Evolutionary conservation across 2,113 vertebrate genomes (phyloP).

Genomic region (Riparia riparia): DNA sequence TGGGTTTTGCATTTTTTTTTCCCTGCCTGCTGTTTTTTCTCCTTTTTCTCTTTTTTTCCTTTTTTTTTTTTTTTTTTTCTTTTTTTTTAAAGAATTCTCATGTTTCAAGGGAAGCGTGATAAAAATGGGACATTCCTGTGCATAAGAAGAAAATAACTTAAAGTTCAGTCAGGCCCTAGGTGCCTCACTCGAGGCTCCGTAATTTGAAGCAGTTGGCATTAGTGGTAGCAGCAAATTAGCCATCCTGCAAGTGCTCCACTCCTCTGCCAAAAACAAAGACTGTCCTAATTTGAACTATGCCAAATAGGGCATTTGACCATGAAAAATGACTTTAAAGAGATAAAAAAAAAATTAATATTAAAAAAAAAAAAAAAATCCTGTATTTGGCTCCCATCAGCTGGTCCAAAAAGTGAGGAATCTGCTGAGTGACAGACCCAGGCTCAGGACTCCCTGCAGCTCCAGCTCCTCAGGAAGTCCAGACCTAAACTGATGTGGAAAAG

Average conservation of each 20-base stretch:
- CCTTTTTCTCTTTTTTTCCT: background rate
- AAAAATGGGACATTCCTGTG: background rate
- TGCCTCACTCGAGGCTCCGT: background rate
- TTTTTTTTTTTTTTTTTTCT: background rate
- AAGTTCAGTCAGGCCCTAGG: background rate
- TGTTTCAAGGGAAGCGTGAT: constrained; percentile 7
- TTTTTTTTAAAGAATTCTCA: background rate
- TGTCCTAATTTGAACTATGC: constrained; percentile 3
- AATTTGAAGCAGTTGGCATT: background rate
- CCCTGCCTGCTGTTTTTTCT: background rate
- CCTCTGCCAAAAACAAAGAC: background rate
- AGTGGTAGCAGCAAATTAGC: background rate
- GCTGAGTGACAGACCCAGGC: background rate
- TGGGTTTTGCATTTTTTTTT: background rate
- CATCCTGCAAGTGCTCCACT: background rate
- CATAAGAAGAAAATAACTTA: background rate
- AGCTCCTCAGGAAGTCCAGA: background rate
- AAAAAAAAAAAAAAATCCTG: background rate
- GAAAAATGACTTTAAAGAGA: constrained; percentile 4
- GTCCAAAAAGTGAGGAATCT: background rate
- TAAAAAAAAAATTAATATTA: too few relatives aligned
- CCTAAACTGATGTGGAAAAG: background rate
- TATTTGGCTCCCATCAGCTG: background rate
- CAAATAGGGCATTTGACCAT: constrained; percentile 20
- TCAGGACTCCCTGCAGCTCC: background rate